Base-by-base conservation (phyloP, 1,140 invertebrate species). In the Zaprionus kolodkinae region DNA sequence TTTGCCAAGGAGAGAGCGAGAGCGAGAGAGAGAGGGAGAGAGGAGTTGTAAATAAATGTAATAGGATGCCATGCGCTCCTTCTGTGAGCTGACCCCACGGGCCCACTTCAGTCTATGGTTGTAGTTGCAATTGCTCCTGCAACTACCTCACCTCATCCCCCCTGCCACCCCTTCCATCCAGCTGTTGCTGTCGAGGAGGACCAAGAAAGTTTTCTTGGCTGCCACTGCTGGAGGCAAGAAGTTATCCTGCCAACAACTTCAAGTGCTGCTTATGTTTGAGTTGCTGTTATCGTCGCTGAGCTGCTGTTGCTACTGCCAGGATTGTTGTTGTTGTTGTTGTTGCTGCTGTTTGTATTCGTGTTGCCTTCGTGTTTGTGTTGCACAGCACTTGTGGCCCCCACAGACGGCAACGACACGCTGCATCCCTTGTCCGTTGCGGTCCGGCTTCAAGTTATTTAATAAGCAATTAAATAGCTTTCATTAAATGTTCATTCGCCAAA, bases 381-480 rank as follows among this genome's bases (percentile, higher is more conserved):
- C 27, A 56, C 57, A 71, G 48, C 54, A 62, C 74, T 86, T 78
- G 63, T 60, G 50, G 62, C 78, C 36, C 48, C 43, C 38, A 35
- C 15, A n/a, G 40, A 15, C 40, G n/a, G 7, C 7, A 1, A 38
- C 33, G n/a, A 40, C 59, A 50, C 36, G 11, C 36, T 17, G 52
- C 40, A 15, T n/a, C n/a, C 6, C 40, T 43, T 45, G 15, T 56
- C 35, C 5, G 38, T 48, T 65, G 60, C 60, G 38, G 27, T 71
- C 70, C 57, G 38, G 61, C 68, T 67, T 30, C 27, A 33, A 67
- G 67, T 81, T 87, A 85, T 78, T 87, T 87, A 84, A 87, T 89
- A 89, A 85, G 85, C 81, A 87, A 89, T 87, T 87, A 89, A 67
- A 25, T 78, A 54, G 56, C 63, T 63, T 72, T 79, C 72, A 83